phyloP scores from a whole-genome alignment of 2,113 vertebrate species.

The Podilymbus podiceps region DNA sequence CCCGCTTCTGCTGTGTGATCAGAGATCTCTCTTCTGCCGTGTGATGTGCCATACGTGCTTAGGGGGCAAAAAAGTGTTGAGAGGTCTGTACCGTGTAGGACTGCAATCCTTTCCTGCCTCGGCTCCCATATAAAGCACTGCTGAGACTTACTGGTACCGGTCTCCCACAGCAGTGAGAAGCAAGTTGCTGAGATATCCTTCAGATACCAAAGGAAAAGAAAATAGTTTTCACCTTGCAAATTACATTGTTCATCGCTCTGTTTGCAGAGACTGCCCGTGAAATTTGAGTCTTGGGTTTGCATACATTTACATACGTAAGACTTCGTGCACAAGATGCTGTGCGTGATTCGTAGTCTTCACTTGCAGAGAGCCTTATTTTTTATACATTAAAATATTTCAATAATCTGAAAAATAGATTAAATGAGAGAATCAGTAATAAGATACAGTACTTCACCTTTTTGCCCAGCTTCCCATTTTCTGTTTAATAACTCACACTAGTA shows the following conservation, averaged over 20 bases:
- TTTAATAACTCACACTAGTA: neutral
- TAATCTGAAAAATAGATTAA: conserved; percentile 38
- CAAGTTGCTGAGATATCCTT: conserved; percentile 1
- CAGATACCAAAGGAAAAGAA: neutral
- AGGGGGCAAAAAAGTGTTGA: neutral
- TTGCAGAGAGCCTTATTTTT: conserved; percentile 8
- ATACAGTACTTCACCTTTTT: neutral
- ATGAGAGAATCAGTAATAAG: neutral
- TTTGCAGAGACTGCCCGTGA: conserved; percentile 33
- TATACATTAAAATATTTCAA: neutral
- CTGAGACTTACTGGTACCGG: rapidly evolving
- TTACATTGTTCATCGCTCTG: neutral
- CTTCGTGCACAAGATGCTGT: neutral
- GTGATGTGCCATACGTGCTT: rapidly evolving
- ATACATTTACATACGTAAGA: conserved; percentile 37
- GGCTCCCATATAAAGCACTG: neutral
- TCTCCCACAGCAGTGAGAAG: neutral
- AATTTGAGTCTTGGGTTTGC: neutral
- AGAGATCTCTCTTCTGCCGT: neutral
- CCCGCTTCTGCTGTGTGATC: rapidly evolving
- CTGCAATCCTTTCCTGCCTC: neutral
- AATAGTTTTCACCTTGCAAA: conserved; percentile 33
- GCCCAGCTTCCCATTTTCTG: neutral
- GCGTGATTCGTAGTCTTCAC: neutral
- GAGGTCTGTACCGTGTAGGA: neutral